Conservation (phyloP, 2,797 vertebrate genomes). For the Sebastiscus albofasciatus region DNA sequence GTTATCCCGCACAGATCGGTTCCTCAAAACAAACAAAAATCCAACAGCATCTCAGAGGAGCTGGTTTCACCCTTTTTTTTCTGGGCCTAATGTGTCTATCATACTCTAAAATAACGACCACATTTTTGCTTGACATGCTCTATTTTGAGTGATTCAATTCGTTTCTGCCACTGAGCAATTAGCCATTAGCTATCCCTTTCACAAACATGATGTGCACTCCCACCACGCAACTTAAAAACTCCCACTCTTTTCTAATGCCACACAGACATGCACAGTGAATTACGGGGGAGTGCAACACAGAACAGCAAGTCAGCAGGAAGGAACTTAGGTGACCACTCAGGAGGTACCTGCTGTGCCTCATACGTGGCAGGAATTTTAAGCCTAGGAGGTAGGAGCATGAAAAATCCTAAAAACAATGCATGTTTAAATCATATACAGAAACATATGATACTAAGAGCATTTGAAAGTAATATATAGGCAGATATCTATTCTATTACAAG, state of each 20-base stretch:
- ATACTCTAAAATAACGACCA: neutral
- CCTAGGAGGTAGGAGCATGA: conserved; percentile 41
- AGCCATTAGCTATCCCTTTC: neutral
- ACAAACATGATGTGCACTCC: conserved; percentile 13
- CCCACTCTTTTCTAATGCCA: conserved; percentile 34
- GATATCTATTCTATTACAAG: neutral
- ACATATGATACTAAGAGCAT: neutral
- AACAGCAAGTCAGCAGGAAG: conserved; percentile 67
- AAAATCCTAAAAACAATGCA: conserved; percentile 34
- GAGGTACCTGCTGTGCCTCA: conserved; percentile 68
- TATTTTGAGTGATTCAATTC: conserved; percentile 8
- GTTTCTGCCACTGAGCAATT: neutral
- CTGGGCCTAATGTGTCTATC: neutral
- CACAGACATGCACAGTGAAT: conserved; percentile 23
- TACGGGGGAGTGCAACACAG: conserved; percentile 46
- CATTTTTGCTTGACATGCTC: neutral
- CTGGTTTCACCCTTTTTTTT: neutral
- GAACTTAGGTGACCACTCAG: conserved; percentile 63
- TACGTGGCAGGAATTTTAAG: conserved; percentile 75
- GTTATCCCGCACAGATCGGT: neutral
- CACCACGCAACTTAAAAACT: neutral
- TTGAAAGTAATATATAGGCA: neutral
- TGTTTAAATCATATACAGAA: conserved; percentile 7
- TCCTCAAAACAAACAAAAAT: neutral
- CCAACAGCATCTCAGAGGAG: neutral